A percentile compares a stretch with the other conserved stretches of the same genome.
Conservation (phyloP, 2,888 invertebrate genomes). For the Clusia tigrina region DNA sequence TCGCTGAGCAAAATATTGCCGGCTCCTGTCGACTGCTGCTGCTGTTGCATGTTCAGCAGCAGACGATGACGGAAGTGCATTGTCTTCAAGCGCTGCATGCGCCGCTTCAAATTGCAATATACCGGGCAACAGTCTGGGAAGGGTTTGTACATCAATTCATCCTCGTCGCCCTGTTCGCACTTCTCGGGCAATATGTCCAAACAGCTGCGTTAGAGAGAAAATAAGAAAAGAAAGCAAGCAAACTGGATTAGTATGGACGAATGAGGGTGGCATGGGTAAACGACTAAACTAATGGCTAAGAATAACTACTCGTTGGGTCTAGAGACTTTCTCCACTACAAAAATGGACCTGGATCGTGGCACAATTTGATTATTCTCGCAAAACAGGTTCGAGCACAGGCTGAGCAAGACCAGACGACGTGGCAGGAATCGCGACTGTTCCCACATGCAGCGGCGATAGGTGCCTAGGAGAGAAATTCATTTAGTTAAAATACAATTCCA, state of each 20-base stretch:
- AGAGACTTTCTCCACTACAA: constrained; percentile 63
- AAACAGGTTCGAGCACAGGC: constrained; percentile 60
- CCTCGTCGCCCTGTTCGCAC: constrained; percentile 61
- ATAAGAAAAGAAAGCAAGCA: constrained; percentile 16
- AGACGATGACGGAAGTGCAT: constrained; percentile 60
- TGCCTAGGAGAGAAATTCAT: constrained; percentile 43
- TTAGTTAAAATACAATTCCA: background rate
- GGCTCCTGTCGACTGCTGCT: constrained; percentile 28
- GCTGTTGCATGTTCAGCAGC: constrained; percentile 52
- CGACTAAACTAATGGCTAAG: constrained; percentile 33
- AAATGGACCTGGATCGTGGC: constrained; percentile 63
- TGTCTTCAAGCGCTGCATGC: constrained; percentile 59
- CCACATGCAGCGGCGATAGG: constrained; percentile 63
- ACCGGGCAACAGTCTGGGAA: constrained; percentile 62
- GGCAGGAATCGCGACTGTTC: constrained; percentile 61
- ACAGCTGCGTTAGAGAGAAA: constrained; percentile 45
- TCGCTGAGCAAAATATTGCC: constrained; percentile 48
- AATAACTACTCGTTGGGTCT: constrained; percentile 62
- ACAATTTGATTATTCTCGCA: constrained; percentile 62
- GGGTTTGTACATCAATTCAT: constrained; percentile 62
- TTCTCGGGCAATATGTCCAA: constrained; percentile 60
- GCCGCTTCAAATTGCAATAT: constrained; percentile 61
- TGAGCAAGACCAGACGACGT: constrained; percentile 57
- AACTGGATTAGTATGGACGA: constrained; percentile 5
- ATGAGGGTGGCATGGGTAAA: background rate